These are phyloP conservation scores for Watsonalla binaria DNA, from an alignment of 2,888 invertebrate genomes.

Conservation along the genomic window DNA sequence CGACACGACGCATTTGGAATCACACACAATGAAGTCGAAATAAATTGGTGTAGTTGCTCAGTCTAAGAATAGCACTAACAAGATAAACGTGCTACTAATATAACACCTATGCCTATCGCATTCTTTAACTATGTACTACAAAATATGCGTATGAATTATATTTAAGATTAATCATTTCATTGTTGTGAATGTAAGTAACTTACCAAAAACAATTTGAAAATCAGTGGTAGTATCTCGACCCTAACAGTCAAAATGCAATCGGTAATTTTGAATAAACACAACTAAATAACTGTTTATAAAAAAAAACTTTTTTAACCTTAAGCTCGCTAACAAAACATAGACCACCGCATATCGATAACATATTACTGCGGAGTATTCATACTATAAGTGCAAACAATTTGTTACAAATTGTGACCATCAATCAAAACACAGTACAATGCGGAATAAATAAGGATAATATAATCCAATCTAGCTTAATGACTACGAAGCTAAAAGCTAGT, in stretches of 20 bases:
- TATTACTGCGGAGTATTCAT: slow-evolving; percentile 10
- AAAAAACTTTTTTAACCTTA: not conserved
- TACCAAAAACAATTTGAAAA: slow-evolving; percentile 15
- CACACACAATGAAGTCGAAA: slow-evolving; percentile 24
- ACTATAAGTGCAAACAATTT: slow-evolving; percentile 18
- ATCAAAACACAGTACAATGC: slow-evolving; percentile 37
- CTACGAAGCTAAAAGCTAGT: slow-evolving; percentile 69
- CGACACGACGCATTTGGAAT: slow-evolving; percentile 40
- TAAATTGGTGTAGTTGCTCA: slow-evolving; percentile 5
- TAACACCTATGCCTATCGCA: slow-evolving; percentile 44
- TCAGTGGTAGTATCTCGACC: slow-evolving; percentile 34
- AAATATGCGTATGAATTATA: slow-evolving; percentile 5
- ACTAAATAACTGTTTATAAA: not conserved
- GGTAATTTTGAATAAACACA: slow-evolving; percentile 4
- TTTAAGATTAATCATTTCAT: not conserved
- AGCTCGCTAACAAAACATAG: slow-evolving; percentile 9
- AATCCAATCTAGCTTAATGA: slow-evolving; percentile 71
- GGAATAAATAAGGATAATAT: slow-evolving; percentile 55
- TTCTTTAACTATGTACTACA: slow-evolving; percentile 2
- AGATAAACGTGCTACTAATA: slow-evolving; percentile 37
- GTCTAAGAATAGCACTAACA: slow-evolving; percentile 11
- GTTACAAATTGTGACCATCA: slow-evolving; percentile 54
- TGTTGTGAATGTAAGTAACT: not conserved
- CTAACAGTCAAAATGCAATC: slow-evolving; percentile 1
- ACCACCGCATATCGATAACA: slow-evolving; percentile 8